Conservation (phyloP, 2,888 invertebrate genomes). For the Dorcus parallelipipedus region DNA sequence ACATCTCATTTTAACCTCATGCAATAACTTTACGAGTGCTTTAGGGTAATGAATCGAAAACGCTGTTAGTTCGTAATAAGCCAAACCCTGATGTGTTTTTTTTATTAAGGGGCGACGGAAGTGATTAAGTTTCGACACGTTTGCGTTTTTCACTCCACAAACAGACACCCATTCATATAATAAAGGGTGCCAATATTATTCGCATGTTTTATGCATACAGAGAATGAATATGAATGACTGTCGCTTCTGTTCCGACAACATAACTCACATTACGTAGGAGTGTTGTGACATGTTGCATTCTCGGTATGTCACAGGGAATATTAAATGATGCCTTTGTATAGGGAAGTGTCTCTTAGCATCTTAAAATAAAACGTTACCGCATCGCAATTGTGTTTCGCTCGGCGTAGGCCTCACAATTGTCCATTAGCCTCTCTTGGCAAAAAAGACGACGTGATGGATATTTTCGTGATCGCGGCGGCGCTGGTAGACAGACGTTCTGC, state of each 20-base stretch:
- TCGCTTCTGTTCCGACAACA: constrained; percentile 23
- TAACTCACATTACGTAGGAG: constrained; percentile 21
- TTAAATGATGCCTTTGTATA: constrained; percentile 21
- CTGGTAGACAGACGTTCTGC: too few relatives aligned
- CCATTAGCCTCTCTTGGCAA: not conserved
- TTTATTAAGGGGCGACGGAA: too few relatives aligned
- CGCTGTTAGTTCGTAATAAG: too few relatives aligned
- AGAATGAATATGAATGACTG: constrained; percentile 31
- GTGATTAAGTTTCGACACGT: too few relatives aligned
- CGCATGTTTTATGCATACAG: constrained; percentile 28
- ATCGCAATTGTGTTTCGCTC: not conserved
- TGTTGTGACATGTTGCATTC: constrained; percentile 27
- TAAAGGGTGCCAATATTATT: constrained; percentile 13
- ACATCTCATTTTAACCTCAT: too few relatives aligned
- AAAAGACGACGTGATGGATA: too few relatives aligned
- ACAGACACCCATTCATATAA: too few relatives aligned
- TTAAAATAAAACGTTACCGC: constrained; percentile 11
- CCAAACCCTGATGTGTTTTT: too few relatives aligned
- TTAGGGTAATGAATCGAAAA: too few relatives aligned
- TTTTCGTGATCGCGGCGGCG: too few relatives aligned
- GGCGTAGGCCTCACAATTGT: not conserved
- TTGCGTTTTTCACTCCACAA: too few relatives aligned
- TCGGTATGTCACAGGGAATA: constrained; percentile 24
- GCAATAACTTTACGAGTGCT: too few relatives aligned
- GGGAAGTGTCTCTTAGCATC: constrained; percentile 15